Percentiles rank a stretch among this genome's conserved stretches.
Evolutionary conservation across 1,140 invertebrate genomes (phyloP).

Genomic region (Harpegnathos saltator): DNA sequence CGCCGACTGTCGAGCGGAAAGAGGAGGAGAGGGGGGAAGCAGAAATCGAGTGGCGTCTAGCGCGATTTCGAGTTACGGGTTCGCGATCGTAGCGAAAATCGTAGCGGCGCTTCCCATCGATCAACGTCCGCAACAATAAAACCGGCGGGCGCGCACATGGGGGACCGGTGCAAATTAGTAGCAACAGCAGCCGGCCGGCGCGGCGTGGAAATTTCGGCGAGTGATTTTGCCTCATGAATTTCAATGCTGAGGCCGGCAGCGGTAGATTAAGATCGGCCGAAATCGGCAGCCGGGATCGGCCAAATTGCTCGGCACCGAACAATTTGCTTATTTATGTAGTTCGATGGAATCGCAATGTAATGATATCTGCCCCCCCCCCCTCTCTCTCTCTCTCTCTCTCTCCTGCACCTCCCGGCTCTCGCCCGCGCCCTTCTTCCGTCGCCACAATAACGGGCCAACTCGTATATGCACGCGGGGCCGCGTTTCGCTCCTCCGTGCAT

Average conservation of each 20-base stretch:
- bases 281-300: slow-evolving; percentile 64
- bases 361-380: slow-evolving; percentile 31
- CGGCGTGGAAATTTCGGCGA: slow-evolving; percentile 65
- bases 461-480: no score
- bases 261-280: slow-evolving; percentile 69
- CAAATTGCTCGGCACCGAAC: slow-evolving; percentile 63
- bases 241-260: slow-evolving; percentile 56
- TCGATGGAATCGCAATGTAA: slow-evolving; percentile 47
- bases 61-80: no score
- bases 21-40: no score
- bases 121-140: slow-evolving; percentile 65
- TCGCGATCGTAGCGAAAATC: neutral
- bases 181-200: slow-evolving; percentile 26
- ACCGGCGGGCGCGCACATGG: slow-evolving; percentile 11
- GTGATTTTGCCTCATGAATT: slow-evolving; percentile 73
- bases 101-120: slow-evolving; percentile 17
- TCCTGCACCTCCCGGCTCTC: no score
- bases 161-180: neutral
- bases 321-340: slow-evolving; percentile 71
- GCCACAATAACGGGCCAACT: no score
- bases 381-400: no score
- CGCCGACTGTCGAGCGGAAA: no score
- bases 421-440: no score
- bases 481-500: neutral
- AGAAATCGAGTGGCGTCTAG: no score